phyloP scores from a whole-genome alignment of 2,888 invertebrate genomes.

The Epirrita christyi region DNA sequence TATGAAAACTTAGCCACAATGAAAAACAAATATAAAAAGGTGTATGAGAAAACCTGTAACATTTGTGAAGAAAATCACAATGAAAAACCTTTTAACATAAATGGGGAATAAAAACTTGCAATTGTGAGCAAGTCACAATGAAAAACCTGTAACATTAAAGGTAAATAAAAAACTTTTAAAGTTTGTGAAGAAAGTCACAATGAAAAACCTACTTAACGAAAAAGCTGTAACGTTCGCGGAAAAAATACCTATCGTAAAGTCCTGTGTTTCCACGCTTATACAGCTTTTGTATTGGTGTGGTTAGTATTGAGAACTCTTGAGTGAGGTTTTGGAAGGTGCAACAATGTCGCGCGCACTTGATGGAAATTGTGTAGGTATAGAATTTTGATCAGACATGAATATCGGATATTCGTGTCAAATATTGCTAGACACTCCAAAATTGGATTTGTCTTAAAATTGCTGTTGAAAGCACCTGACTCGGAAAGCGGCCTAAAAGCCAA shows the following conservation, averaged over 20 bases:
- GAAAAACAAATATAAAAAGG: not conserved
- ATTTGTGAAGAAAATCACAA: not conserved
- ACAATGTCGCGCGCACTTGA: not conserved
- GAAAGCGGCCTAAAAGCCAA: constrained; percentile 25
- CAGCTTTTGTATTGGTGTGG: too few species aligned
- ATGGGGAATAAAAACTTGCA: too few species aligned
- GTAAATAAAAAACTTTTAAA: too few species aligned
- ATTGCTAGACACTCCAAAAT: not conserved
- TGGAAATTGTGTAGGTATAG: not conserved
- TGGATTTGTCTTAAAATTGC: constrained; percentile 6
- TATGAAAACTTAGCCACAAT: not conserved
- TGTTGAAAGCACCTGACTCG: constrained; percentile 15
- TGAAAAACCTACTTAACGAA: too few species aligned
- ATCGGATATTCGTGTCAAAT: constrained; percentile 4
- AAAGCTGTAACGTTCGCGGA: too few species aligned
- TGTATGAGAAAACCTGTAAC: not conserved
- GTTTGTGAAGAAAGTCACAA: too few species aligned
- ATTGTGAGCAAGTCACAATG: not conserved
- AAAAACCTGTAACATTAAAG: not conserved
- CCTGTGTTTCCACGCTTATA: too few species aligned
- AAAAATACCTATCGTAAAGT: too few species aligned
- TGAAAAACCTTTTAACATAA: not conserved
- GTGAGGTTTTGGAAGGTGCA: not conserved
- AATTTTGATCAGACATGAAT: constrained; percentile 9
- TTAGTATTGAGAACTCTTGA: too few species aligned